Evolutionary conservation across 2,888 invertebrate species (phyloP), one percentile per base, ranked within the genome.

Genomic region (Diaperis boleti): DNA sequence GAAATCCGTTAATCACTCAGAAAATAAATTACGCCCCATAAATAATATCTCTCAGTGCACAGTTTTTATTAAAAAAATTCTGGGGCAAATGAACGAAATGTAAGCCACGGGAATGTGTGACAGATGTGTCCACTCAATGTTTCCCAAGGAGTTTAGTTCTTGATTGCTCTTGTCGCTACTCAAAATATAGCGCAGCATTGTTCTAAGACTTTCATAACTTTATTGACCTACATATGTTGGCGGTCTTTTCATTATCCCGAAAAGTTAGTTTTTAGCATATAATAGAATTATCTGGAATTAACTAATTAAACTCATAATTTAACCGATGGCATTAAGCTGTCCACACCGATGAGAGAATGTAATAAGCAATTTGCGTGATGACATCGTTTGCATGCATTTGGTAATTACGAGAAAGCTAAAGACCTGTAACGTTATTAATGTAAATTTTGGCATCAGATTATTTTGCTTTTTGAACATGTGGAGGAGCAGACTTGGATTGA

Each of bases 301-400:
- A 31, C 47, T 47, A 47, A 47, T 47, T 47, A 29, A 47, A 47
- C 29, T 47, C 31, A 22, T 10, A 47, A 47, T 47, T 14, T 47
- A 47, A 15, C 31, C 22, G 29, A 47, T 14, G 47, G 31, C 47
- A 31, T 47, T 47, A 39, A 15, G 47, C 31, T 47, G 26, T 31
- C 47, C 47, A 15, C 47, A 31, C 29, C 29, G 14, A 15, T 26
- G 47, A 29, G 8, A 31, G 8, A 5, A n/a, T 31, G 47, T 47
- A 47, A 47, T 47, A 31, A 31, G 47, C 31, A 47, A 47, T 47
- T 47, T 47, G 47, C 29, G 47, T 47, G 47, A n/a, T n/a, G 31
- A n/a, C 29, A 26, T 26, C 47, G 29, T 47, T 47, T 29, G 47
- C 47, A 47, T 47, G 31, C n/a, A 42, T 33, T 33, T 11, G 33